Base-by-base conservation (phyloP, 1,140 invertebrate genomes). In the Penaeus japonicus region DNA sequence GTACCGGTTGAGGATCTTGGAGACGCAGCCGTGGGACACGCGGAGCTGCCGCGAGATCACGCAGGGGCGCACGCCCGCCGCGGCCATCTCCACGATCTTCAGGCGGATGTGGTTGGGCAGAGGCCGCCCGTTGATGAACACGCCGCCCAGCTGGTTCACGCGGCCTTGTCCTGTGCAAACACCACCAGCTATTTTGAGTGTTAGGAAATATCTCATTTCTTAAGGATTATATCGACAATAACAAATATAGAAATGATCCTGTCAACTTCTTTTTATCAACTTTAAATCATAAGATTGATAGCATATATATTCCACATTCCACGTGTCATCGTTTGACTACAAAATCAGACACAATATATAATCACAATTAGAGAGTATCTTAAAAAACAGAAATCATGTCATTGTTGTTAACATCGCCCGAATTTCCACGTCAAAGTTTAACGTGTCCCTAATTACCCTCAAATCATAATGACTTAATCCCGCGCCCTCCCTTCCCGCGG, bases 41-140 rank as follows among this genome's bases (percentile, higher is more conserved):
- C 96, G 94, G 70, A 98, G 93, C 92, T 97, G 96, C 20, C 97
- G 93, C 1, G 96, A 97, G 91, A 98, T 98, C 87, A 97, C 96
- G 92, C 97, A 98, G 1, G 97, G 97, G 89, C 97, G 93, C 0
- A 98, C 95, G 1, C 97, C 96, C 1, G 96, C 95, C 0, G 96
- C 96, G 0, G 97, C 96, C 96, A 98, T 96, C 93, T 97, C 96
- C 27, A 98, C 96, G 89, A 98, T 98, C 93, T 97, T 96, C 83
- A 96, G 93, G 32, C 97, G 94, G 84, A 96, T 97, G 92, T 98
- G 96, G 92, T 97, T 97, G 22, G 97, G 97, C 79, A 98, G 92
- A 1, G 97, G 97, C 10, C 97, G 94, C 1, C 97, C 97, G 92
- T 98, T 98, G 91, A 98, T 98, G 92, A 98, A 98, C 39, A 97